Conservation (phyloP, 1,140 invertebrate species). For the Arion vulgaris region DNA sequence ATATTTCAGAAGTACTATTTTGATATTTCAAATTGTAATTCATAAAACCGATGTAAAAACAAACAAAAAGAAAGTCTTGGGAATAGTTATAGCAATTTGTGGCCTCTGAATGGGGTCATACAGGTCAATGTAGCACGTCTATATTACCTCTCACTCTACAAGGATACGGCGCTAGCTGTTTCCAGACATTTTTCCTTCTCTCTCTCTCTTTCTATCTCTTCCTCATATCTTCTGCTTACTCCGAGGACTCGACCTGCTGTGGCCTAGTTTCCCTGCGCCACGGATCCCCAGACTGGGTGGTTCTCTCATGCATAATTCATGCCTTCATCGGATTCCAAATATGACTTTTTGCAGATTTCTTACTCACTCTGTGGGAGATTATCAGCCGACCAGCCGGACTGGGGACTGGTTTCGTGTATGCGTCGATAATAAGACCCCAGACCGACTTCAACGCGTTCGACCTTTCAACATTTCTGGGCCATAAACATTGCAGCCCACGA, state of each 20-base stretch:
- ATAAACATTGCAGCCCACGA: slow-evolving; percentile 16
- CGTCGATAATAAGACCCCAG: slow-evolving; percentile 8
- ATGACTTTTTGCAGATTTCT: slow-evolving; percentile 40
- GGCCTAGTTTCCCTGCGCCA: not conserved
- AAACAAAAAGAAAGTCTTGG: no score
- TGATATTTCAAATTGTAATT: no score
- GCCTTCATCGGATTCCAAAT: slow-evolving; percentile 35
- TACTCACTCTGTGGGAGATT: slow-evolving; percentile 18
- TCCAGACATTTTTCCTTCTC: not conserved
- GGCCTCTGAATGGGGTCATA: no score
- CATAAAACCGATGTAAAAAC: no score
- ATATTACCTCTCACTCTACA: no score
- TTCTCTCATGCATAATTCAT: slow-evolving; percentile 34
- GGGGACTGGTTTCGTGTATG: slow-evolving; percentile 11
- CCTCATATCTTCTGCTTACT: not conserved
- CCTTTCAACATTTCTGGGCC: slow-evolving; percentile 7
- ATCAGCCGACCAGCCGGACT: not conserved
- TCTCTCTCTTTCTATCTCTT: not conserved
- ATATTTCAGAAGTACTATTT: no score
- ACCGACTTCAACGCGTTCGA: not conserved
- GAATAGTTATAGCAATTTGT: no score
- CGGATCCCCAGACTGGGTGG: not conserved
- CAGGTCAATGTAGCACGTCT: no score
- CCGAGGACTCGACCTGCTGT: not conserved
- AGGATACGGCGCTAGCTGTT: not conserved